Base-by-base conservation (phyloP, 2,888 invertebrate species). In the Anoplius nigerrimus region DNA sequence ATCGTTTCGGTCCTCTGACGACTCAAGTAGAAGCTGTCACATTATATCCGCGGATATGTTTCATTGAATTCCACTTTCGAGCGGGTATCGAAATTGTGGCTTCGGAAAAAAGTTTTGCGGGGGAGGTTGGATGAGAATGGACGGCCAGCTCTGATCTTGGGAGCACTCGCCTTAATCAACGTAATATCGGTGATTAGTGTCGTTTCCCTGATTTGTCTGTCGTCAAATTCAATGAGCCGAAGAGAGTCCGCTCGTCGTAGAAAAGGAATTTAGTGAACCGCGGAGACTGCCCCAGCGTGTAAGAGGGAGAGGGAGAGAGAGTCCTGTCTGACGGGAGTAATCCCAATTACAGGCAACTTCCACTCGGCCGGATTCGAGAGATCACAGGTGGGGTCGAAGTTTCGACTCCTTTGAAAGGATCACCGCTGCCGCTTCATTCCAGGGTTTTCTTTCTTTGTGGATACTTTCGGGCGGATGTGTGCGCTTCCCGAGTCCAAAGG, bases 331-430 rank as follows among this genome's bases (percentile, higher is more conserved):
- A 69, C 71, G 69, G 54, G 55, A 73, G 69, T 79, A 83, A 80
- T 79, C 72, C 75, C 80, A 80, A 83, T 83, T 82, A 80, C 73
- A 62, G 69, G 45, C 59, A 65, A 72, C 74, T 72, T 69, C 62
- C 74, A 66, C 65, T 66, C 48, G 60, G 67, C 59, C 71, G 59
- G 69, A 57, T 70, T 66, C 51, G 55, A 60, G 63, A 75, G 75
- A 75, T 78, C 76, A 79, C 76, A 71, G 79, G 74, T 77, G 71
- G 72, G 71, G 74, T 72, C 69, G 66, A 75, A 72, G 71, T 74
- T 80, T 76, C 74, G 79, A 68, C 70, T 58, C 65, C 71, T 80
- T 79, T 79, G 71, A 78, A 66, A 72, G 70, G 72, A 72, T 69
- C 77, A 60, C 72, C 69, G 24, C 63, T 71, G 68, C 61, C 53